Conservation (phyloP, 2,113 vertebrate species). For the Podarcis cretensis region DNA sequence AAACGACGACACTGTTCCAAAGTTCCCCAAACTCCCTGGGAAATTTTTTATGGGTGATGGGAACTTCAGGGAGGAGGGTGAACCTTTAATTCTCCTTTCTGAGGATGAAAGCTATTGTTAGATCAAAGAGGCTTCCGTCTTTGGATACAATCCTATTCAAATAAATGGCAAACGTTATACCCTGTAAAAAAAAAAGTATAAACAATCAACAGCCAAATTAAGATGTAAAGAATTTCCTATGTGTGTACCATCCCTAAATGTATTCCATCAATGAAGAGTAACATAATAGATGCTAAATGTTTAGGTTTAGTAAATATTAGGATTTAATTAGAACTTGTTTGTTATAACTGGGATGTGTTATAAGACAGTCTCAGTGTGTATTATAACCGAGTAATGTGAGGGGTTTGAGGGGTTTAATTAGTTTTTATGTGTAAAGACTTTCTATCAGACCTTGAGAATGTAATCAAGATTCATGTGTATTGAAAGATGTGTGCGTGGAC, state of each 20-base stretch:
- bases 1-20: background rate
- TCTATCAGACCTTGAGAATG: no score
- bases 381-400: no score
- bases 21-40: background rate
- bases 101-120: background rate
- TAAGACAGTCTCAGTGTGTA: no score
- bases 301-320: no score
- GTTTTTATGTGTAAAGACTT: no score
- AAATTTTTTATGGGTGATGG: background rate
- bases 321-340: no score
- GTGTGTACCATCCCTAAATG: background rate
- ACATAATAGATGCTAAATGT: no score
- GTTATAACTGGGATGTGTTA: no score
- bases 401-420: no score
- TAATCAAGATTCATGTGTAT: no score
- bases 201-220: background rate
- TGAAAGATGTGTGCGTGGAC: no score
- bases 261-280: background rate
- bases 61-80: background rate
- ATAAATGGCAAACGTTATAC: background rate
- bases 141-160: background rate
- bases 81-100: no score
- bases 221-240: background rate
- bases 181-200: background rate
- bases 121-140: background rate